These are phyloP conservation scores for Ditula angustiorana DNA, from an alignment of 2,888 invertebrate species.

Conservation along the genomic window DNA sequence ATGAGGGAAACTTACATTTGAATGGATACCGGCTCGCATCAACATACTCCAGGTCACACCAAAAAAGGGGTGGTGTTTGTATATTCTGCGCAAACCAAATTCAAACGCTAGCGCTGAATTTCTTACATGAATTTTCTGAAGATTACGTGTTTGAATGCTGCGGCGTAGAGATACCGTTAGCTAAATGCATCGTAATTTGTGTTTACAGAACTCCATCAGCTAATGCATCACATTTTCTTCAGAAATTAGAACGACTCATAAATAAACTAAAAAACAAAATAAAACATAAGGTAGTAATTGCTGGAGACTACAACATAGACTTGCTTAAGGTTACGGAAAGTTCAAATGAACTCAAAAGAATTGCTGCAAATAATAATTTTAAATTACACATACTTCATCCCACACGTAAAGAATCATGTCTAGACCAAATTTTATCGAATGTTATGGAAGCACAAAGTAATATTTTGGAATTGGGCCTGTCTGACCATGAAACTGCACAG, in stretches of 20 bases:
- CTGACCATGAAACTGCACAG: constrained; percentile 8
- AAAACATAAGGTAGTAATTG: background rate
- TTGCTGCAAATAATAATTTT: constrained; percentile 1
- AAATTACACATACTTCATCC: background rate
- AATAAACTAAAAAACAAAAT: constrained; percentile 8
- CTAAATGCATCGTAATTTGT: constrained; percentile 4
- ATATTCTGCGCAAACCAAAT: background rate
- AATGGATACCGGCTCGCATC: background rate
- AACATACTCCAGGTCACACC: background rate
- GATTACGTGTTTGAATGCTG: constrained; percentile 22
- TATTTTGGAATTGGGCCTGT: background rate
- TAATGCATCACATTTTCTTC: background rate
- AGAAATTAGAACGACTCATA: constrained; percentile 3
- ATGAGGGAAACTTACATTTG: background rate
- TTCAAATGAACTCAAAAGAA: background rate
- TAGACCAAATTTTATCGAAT: constrained; percentile 1
- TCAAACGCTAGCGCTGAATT: too few relatives aligned
- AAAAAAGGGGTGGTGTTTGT: background rate
- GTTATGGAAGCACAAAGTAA: background rate
- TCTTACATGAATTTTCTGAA: background rate
- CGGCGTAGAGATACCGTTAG: constrained; percentile 4
- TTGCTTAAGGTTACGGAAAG: background rate
- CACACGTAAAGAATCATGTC: background rate
- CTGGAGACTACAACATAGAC: constrained; percentile 8
- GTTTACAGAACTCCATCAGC: constrained; percentile 2